Conservation (phyloP, 2,113 vertebrate species). For the Vimba vimba region DNA sequence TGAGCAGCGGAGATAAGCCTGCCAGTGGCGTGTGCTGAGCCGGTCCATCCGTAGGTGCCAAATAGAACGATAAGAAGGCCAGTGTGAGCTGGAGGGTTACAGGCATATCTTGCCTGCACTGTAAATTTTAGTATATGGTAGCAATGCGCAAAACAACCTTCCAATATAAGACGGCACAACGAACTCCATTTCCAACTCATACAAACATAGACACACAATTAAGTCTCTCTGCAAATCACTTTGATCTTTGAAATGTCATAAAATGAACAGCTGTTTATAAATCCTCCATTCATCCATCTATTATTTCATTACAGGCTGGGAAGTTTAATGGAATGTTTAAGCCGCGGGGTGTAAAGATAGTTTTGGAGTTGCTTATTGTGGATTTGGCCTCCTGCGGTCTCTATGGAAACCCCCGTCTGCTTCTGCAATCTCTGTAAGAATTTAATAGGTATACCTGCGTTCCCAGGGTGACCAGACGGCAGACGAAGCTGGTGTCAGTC, state of each 20-base stretch:
- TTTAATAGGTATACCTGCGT: slow-evolving; percentile 63
- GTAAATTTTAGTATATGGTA: neutral
- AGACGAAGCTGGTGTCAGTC: slow-evolving; percentile 38
- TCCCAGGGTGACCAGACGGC: slow-evolving; percentile 61
- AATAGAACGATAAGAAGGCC: slow-evolving; percentile 52
- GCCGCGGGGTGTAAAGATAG: slow-evolving; percentile 13
- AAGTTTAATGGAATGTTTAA: neutral
- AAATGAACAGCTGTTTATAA: no score
- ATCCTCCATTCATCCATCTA: neutral
- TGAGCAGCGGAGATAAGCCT: slow-evolving; percentile 64
- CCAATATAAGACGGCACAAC: neutral
- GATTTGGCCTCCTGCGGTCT: slow-evolving; percentile 63
- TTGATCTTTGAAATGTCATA: neutral
- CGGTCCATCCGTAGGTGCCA: slow-evolving; percentile 66
- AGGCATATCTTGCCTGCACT: neutral
- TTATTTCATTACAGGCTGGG: neutral
- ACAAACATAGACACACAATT: neutral
- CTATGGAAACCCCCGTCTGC: slow-evolving; percentile 74
- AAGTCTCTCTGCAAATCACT: neutral
- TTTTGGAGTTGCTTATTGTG: slow-evolving; percentile 55
- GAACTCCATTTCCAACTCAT: neutral
- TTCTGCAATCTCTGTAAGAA: slow-evolving; percentile 56
- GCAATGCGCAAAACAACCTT: neutral
- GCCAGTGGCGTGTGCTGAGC: slow-evolving; percentile 57
- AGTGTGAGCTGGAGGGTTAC: neutral